Base-by-base conservation (phyloP, 2,888 invertebrate species). In the Scaptomyza parva region DNA sequence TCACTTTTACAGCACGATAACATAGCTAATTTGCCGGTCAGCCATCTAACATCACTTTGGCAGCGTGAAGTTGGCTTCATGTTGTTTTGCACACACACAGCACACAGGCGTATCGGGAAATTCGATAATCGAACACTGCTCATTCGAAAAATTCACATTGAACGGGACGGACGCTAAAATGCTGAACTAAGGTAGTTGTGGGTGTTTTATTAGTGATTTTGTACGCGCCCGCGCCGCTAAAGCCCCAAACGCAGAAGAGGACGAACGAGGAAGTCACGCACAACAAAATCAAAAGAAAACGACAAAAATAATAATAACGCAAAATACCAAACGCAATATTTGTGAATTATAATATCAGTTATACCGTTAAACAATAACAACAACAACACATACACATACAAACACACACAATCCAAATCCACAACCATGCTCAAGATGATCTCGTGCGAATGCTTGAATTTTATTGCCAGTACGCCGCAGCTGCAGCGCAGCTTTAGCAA, bases 371-470 rank as follows among this genome's bases (percentile, higher is more conserved):
- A 40, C 35, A 37, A 17, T 22, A 71, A 33, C 12, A 50, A 24
- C 18, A 52, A 64, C 17, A 57, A 40, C 6, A 22, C n/a, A 35
- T 14, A 11, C 45, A 54, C 24, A 50, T 54, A 45, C 39, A 11
- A 35, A 54, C 24, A 50, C 57, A 45, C 39, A 41, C 43, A 74
- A 58, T 40, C 57, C 54, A 60, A 66, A 67, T 51, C 37, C 45
- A 59, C 69, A 45, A 39, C 30, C 35, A 68, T 70, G n/a, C n/a
- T 71, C 70, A 92, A 91, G 90, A 80, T 90, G 84, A 89, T 91
- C 76, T 93, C 95, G 89, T 96, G 96, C 92, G 95, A 95, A 93
- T 96, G 96, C 92, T 92, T 96, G 88, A 96, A 96, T 92, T 87
- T 91, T 78, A 78, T 84, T 75, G 91, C 84, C 58, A 75, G 79